Conservation (phyloP, 2,113 vertebrate genomes). For the Leucopsar rothschildi region DNA sequence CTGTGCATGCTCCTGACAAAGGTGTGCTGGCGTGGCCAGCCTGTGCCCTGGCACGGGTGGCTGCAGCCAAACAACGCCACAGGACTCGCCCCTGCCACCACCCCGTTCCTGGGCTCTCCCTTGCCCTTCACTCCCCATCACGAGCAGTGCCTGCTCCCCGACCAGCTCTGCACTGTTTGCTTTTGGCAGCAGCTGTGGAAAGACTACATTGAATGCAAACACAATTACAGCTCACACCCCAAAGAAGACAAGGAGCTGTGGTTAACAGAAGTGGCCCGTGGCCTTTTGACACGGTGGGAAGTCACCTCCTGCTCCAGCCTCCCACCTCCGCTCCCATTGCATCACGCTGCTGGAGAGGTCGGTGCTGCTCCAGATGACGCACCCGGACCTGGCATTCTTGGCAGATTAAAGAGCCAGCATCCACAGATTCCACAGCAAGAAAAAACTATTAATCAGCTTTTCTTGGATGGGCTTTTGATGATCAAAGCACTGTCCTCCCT, state of each 20-base stretch:
- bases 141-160: background rate
- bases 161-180: fast-evolving
- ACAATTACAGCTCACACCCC: background rate
- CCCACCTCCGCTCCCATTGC: background rate
- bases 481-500: background rate
- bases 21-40: fast-evolving
- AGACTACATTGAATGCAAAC: background rate
- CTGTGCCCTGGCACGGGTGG: background rate
- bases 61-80: fast-evolving
- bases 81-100: background rate
- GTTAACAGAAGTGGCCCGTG: background rate
- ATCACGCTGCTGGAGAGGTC: background rate
- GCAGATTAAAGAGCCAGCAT: conserved; percentile 31
- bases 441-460: conserved; percentile 41
- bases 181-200: background rate
- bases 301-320: background rate
- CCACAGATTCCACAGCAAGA: conserved; percentile 32
- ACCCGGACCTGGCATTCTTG: background rate
- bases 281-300: background rate
- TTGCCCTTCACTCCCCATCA: background rate
- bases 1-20: fast-evolving
- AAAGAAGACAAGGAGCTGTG: background rate
- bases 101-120: fast-evolving
- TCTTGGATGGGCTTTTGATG: background rate
- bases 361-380: background rate